Evolutionary conservation across 2,113 vertebrate species (phyloP).

Genomic region (Pedetes capensis): DNA sequence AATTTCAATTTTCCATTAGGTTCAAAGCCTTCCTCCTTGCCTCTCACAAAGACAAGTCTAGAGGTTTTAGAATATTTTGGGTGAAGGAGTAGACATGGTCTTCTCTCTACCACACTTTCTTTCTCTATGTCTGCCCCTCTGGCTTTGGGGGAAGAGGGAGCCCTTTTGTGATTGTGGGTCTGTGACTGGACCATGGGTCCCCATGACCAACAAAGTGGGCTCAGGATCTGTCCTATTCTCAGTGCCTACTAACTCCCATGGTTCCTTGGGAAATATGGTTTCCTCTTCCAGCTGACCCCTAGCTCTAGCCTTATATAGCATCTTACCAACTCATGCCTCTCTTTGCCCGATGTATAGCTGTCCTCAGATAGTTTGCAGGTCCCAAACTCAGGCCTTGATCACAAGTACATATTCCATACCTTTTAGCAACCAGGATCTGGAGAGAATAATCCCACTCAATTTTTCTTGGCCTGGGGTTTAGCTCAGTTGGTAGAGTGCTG

Average conservation of each 20-base stretch:
- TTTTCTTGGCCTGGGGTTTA: too few species aligned
- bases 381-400: neutral
- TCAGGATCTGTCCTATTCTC: too few species aligned
- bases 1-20: neutral
- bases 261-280: neutral
- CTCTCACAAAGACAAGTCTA: neutral
- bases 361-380: neutral
- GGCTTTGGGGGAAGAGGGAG: neutral
- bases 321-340: neutral
- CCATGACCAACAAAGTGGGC: neutral
- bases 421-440: neutral
- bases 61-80: neutral
- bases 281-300: neutral
- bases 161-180: neutral
- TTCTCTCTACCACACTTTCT: neutral
- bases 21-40: neutral
- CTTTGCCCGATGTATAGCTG: neutral
- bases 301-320: accelerated
- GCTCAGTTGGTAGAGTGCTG: too few species aligned
- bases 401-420: neutral
- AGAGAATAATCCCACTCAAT: neutral
- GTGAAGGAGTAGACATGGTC: accelerated
- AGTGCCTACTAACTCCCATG: neutral
- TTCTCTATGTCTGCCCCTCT: neutral
- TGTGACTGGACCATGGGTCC: neutral